These are phyloP conservation scores for Battus philenor DNA, from an alignment of 1,140 invertebrate species.

Conservation along the genomic window DNA sequence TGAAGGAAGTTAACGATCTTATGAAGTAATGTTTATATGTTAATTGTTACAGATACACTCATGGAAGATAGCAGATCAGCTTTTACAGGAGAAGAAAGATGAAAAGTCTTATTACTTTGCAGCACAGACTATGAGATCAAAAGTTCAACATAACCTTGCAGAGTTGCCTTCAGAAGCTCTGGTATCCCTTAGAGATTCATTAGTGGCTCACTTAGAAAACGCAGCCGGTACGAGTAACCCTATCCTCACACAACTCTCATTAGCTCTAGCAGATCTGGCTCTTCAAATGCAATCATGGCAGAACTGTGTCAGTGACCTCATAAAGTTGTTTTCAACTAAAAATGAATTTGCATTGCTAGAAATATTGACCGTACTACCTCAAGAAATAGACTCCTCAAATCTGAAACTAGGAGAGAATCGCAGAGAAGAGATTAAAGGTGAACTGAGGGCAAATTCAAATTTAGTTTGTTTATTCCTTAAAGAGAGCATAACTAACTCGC, in stretches of 20 bases:
- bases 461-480: slow-evolving; percentile 86
- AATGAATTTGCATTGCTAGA: slow-evolving; percentile 90
- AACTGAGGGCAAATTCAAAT: slow-evolving; percentile 82
- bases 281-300: slow-evolving; percentile 97
- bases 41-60: slow-evolving; percentile 85
- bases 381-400: slow-evolving; percentile 92
- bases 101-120: slow-evolving; percentile 98
- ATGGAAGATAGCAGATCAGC: slow-evolving; percentile 96
- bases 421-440: slow-evolving; percentile 86
- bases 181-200: slow-evolving; percentile 90
- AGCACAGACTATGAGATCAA: slow-evolving; percentile 97
- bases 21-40: too few relatives aligned
- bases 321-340: slow-evolving; percentile 81
- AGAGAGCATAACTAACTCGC: slow-evolving; percentile 80
- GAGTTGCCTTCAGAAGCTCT: slow-evolving; percentile 93
- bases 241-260: slow-evolving; percentile 93
- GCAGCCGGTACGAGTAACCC: slow-evolving; percentile 88
- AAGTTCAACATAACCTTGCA: slow-evolving; percentile 94
- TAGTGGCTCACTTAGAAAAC: slow-evolving; percentile 92
- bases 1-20: too few relatives aligned
- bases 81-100: slow-evolving; percentile 90
- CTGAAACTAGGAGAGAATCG: slow-evolving; percentile 94
- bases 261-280: slow-evolving; percentile 94
- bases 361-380: slow-evolving; percentile 95
- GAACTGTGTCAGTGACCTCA: slow-evolving; percentile 89